Evolutionary conservation across 2,888 invertebrate species (phyloP).

Genomic region (Phortica magna): DNA sequence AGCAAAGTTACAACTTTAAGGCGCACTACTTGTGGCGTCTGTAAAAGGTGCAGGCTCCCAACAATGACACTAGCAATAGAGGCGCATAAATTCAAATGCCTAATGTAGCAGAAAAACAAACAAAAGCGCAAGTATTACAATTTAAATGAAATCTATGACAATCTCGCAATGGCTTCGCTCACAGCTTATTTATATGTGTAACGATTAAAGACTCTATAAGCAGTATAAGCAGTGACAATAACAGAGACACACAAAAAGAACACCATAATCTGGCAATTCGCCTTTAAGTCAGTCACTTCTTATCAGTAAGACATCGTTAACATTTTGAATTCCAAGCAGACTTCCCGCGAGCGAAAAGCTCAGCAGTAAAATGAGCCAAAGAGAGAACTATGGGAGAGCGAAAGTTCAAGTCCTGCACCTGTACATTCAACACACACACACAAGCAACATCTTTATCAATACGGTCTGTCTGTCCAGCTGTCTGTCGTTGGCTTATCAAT

Average conservation of each 20-base stretch:
- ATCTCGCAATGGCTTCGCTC: slow-evolving; percentile 48
- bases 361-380: neutral
- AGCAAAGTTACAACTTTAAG: neutral
- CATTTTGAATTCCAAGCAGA: neutral
- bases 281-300: slow-evolving; percentile 19
- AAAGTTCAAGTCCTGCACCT: neutral
- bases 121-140: slow-evolving; percentile 47
- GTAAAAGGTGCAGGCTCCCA: neutral
- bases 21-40: neutral
- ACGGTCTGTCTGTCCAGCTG: neutral
- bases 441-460: slow-evolving; percentile 2
- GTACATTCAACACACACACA: neutral
- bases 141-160: slow-evolving; percentile 68
- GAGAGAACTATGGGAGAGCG: neutral
- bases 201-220: slow-evolving; percentile 58
- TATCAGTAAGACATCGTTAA: slow-evolving; percentile 20
- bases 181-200: slow-evolving; percentile 11
- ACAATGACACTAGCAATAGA: neutral
- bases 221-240: slow-evolving; percentile 46
- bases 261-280: slow-evolving; percentile 11
- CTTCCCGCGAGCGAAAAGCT: neutral
- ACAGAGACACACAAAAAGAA: slow-evolving; percentile 5
- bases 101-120: slow-evolving; percentile 60
- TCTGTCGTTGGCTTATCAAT: neutral
- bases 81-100: slow-evolving; percentile 40